phyloP scores from a whole-genome alignment of 2,113 vertebrate genomes.

The Chaenocephalus aceratus region DNA sequence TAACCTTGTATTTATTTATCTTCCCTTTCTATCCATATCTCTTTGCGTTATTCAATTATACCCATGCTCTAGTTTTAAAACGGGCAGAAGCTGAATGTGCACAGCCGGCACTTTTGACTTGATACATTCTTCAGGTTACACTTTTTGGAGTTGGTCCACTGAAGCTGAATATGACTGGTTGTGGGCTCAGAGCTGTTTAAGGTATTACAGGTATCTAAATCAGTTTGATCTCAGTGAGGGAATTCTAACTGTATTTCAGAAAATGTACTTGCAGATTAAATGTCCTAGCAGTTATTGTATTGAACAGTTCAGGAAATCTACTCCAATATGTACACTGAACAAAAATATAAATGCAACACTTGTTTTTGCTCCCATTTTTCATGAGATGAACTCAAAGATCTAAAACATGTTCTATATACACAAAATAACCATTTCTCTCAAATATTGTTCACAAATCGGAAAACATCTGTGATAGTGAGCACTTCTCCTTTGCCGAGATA shows the following conservation, averaged over 20 bases:
- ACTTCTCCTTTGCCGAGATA: too few species aligned
- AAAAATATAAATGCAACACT: too few species aligned
- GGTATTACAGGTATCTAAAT: background rate
- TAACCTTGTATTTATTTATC: conserved; percentile 12
- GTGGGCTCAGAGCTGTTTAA: background rate
- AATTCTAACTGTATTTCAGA: conserved; percentile 8
- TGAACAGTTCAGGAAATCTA: background rate
- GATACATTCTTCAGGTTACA: background rate
- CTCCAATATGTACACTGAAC: background rate
- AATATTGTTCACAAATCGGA: too few species aligned
- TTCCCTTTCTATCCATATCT: background rate
- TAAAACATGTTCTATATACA: too few species aligned
- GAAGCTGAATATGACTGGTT: conserved; percentile 1
- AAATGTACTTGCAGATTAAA: background rate
- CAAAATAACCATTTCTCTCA: too few species aligned
- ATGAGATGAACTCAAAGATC: too few species aligned
- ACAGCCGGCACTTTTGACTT: background rate
- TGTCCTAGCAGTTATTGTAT: conserved; percentile 3
- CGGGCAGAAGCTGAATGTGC: background rate
- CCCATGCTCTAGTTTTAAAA: background rate
- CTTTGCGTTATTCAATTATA: conserved; percentile 12
- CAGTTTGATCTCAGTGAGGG: conserved; percentile 2
- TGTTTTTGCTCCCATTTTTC: too few species aligned
- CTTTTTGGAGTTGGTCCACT: background rate
- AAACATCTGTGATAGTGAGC: too few species aligned